These are phyloP conservation scores for Anastrepha obliqua DNA, from an alignment of 1,140 invertebrate species.

Conservation along the genomic window DNA sequence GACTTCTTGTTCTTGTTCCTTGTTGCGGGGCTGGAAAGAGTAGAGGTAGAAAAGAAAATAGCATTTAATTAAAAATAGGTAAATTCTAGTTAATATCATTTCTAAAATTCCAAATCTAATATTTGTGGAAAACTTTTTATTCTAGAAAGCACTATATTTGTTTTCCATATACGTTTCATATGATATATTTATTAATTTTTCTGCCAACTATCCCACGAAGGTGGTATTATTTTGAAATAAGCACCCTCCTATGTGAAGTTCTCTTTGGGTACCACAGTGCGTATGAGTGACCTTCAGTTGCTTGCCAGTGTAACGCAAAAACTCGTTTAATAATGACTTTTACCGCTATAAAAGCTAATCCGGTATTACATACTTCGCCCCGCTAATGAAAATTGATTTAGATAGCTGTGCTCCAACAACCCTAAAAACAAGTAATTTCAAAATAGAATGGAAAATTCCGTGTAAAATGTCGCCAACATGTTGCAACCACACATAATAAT, in stretches of 20 bases:
- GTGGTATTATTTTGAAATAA: too few species aligned
- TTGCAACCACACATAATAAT: slow-evolving; percentile 6
- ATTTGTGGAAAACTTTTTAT: too few species aligned
- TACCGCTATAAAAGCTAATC: neutral
- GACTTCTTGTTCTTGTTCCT: slow-evolving; percentile 93
- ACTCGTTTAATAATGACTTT: neutral
- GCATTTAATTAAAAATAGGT: too few species aligned
- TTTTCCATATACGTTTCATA: too few species aligned
- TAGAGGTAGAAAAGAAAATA: neutral
- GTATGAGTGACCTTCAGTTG: too few species aligned
- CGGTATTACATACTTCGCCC: neutral
- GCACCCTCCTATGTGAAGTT: too few species aligned
- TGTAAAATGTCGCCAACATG: neutral
- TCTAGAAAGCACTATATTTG: too few species aligned
- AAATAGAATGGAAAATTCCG: neutral
- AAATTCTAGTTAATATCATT: too few species aligned
- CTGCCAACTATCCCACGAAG: too few species aligned
- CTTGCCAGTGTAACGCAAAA: neutral
- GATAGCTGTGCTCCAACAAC: neutral
- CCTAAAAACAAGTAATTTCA: neutral
- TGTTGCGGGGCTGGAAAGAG: slow-evolving; percentile 85
- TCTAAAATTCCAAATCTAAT: too few species aligned
- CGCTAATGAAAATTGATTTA: slow-evolving; percentile 34
- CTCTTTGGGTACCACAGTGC: too few species aligned
- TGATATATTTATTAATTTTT: too few species aligned